Evolutionary conservation across 2,888 invertebrate genomes (phyloP), one percentile per base, ranked within the genome.

Genomic region (Philhelius pedissequus): DNA sequence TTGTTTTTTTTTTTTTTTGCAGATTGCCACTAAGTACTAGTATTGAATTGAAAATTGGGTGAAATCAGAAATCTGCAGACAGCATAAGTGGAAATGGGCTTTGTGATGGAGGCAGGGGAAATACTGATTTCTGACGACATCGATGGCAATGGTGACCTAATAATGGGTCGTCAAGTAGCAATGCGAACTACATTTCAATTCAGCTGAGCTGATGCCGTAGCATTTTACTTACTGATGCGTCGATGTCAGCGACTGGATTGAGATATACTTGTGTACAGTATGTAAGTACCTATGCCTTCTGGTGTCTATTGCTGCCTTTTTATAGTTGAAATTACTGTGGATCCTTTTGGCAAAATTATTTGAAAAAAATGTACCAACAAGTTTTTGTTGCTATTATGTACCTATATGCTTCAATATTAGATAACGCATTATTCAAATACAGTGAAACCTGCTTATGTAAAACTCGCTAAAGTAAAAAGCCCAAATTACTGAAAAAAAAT

Each of bases 61-160:
- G 82, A 82, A 82, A 82, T 82, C 78, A 74, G 78, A 79, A 82
- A 82, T 77, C 52, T 73, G 50, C 77, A 70, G 80, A 81, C 56
- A 32, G 22, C 27, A 22, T 22, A 8, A 22, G 52, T 60, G 18
- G 60, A 15, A 40, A 43, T 27, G 50, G 35, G 18, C 56, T 30
- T 22, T 7, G 9, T 9, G 38, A 40, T 18, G 22, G 22, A 1
- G 60, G 43, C 2, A 18, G 18, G 30, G 45, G 62, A 32, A 43
- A 58, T 20, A 54, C 38, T 56, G 78, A 50, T 62, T n/a, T 56
- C 38, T 70, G 66, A 48, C 38, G 64, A 62, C 27, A 58, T 30
- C 45, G 18, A 27, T 15, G 64, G 25, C n/a, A n/a, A n/a, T 64
- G 64, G 60, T 84, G 83, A 84, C 83, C 83, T 60, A 84, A 84